Base-by-base conservation (phyloP, 2,888 invertebrate species). In the Apeira syringaria region DNA sequence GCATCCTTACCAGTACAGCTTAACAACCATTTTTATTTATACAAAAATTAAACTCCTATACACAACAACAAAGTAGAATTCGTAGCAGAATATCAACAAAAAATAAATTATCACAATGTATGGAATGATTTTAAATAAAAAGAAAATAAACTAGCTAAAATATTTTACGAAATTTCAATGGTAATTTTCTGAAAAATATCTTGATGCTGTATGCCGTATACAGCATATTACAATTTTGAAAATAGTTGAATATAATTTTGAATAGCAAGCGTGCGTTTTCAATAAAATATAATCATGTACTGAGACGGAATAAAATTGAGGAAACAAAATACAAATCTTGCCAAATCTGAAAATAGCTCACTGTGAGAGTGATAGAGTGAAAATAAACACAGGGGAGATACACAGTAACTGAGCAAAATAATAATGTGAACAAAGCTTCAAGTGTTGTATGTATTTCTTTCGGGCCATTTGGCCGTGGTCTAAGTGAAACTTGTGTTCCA, bases 131-230 rank as follows among this genome's bases (percentile, higher is more conserved):
- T 48, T 35, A 22, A 48, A 61, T 45, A 34, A 45, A 22, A 48
- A 61, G 44, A 34, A 45, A 42, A 6, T 48, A 39, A 17, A 32
- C 22, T 32, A 45, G 13, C 44, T 48, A 63, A 61, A 69, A 36
- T 53, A 50, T 35, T 44, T 43, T 34, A 36, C 69, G 65, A 65
- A 61, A 73, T 64, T 74, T 77, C 20, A 64, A 61, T 6, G 80
- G 80, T 45, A 78, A 64, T 59, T 81, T 83, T 60, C 60, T 73
- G 41, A 64, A 78, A 55, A 74, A 71, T 33, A 74, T 63, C 46
- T 52, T 58, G 47, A 71, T 71, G 81, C 82, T 78, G 82, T 79
- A 78, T 68, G 43, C 57, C 51, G 55, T 68, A 76, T 78, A 85
- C 80, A 82, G 84, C 81, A 84, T 82, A 80, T 62, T 80, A 80